These are phyloP conservation scores for Corythornis vintsioides DNA, from an alignment of 2,113 vertebrate species.

Conservation along the genomic window DNA sequence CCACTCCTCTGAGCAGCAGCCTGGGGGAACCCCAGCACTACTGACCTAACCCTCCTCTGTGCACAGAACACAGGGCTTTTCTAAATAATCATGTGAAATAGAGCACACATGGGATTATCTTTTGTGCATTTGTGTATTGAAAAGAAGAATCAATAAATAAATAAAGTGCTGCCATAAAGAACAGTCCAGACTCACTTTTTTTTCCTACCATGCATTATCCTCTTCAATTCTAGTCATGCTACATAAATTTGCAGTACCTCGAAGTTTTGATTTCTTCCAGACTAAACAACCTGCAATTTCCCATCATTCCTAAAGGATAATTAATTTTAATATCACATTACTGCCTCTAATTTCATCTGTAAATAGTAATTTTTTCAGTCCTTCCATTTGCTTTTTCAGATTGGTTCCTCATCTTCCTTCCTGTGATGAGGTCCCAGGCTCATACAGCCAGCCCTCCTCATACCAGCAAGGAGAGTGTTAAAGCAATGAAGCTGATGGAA, in stretches of 20 bases:
- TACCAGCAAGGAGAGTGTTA: background rate
- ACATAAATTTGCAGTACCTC: background rate
- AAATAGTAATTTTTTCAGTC: background rate
- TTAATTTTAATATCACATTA: background rate
- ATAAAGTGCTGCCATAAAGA: background rate
- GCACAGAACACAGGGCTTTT: background rate
- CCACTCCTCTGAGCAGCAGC: background rate
- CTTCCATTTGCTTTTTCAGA: background rate
- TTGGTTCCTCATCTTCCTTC: background rate
- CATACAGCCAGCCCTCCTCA: background rate
- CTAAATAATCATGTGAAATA: background rate
- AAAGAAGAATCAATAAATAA: rapidly evolving
- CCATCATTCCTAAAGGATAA: background rate
- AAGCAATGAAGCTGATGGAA: background rate
- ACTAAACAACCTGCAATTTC: background rate
- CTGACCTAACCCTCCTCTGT: background rate
- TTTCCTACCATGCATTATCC: background rate
- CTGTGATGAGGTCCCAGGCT: background rate
- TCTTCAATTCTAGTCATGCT: background rate
- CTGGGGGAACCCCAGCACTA: rapidly evolving
- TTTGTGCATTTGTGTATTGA: background rate
- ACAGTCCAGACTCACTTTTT: background rate
- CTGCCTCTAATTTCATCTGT: background rate
- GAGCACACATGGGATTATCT: background rate
- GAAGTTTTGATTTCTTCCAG: background rate